Evolutionary conservation across 2,888 invertebrate species (phyloP), one percentile per base, ranked within the genome.

Genomic region (Eudemis profundana): DNA sequence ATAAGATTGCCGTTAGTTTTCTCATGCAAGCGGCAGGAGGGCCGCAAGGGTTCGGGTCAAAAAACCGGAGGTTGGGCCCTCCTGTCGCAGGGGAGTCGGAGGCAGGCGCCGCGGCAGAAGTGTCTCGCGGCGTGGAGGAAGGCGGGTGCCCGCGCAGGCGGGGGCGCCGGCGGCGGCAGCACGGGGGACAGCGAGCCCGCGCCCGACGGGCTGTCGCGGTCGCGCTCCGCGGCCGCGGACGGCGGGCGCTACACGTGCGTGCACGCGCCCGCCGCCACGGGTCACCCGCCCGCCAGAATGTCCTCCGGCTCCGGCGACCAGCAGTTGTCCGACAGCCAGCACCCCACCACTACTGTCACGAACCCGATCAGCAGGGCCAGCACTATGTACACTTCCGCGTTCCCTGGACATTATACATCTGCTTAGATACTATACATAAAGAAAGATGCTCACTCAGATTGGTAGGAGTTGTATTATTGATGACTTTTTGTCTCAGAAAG

Each of bases 321-420:
- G 85, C 95, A 95, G 90, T 95, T 95, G 93, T 95, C 95, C 38
- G 95, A 95, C 65, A 95, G 90, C 95, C 95, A 95, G 87, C 95
- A 95, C 74, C 95, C 95, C 75, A 95, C 94, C 74, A 95, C 95
- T 66, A 95, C 95, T 12, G 95, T 95, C 77, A 95, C 93, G 79
- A 95, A 93, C 53, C 95, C 95, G 82, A 95, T 95, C 76, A 95
- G 90, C 70, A 95, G 89, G 40, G 95, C 95, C 77, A 95, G 84
- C 84, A 95, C 95, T 87, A 95, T 95, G 90, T 95, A 95, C 74
- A 95, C 94, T 85, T 95, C 95, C 47, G 95, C 95, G 88, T 95
- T 95, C 68, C 95, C 95, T 94, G 90, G n/a, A 76, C 74, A 33
- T 8, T 14, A 77, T 38, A 72, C 17, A 73, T 54, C 64, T 40